Conservation (phyloP, 2,113 vertebrate genomes). For the Spea multiplicata region DNA sequence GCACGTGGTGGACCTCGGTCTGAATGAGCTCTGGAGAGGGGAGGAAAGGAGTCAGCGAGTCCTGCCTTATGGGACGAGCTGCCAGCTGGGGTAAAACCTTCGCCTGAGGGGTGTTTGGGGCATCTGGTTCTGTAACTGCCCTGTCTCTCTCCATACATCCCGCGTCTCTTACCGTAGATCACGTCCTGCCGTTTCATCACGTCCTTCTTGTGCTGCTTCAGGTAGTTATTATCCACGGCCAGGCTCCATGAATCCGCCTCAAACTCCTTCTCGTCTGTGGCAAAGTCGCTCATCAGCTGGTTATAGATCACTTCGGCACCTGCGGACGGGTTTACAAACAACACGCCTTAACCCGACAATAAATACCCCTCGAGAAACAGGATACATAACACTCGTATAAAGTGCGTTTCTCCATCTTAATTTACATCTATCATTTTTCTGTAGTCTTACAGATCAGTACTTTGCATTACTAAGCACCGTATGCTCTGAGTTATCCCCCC, state of each 20-base stretch:
- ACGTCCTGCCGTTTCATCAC: conserved; percentile 92
- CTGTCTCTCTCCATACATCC: too few relatives aligned
- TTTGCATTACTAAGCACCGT: too few relatives aligned
- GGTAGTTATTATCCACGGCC: conserved; percentile 78
- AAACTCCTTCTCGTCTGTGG: conserved; percentile 80
- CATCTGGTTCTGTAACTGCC: too few relatives aligned
- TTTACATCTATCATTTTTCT: too few relatives aligned
- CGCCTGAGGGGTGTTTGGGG: neutral
- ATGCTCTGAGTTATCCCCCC: too few relatives aligned
- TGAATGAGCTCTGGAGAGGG: conserved; percentile 81
- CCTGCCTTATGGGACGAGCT: neutral
- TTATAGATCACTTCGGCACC: conserved; percentile 70
- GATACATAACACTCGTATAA: neutral
- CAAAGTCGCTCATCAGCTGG: conserved; percentile 82
- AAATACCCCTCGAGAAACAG: too few relatives aligned
- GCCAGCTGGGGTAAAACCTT: neutral
- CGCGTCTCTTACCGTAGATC: conserved; percentile 77
- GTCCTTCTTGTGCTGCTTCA: conserved; percentile 86
- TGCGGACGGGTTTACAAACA: conserved; percentile 5
- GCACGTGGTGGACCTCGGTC: conserved; percentile 87
- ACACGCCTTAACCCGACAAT: neutral
- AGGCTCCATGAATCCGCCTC: conserved; percentile 90
- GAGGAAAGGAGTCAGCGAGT: fast-evolving
- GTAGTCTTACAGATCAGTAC: too few relatives aligned
- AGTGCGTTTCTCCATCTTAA: too few relatives aligned